Percentiles rank a stretch among this genome's conserved stretches.
Evolutionary conservation across 2,888 invertebrate species (phyloP).

Genomic region (Myopa testacea): DNA sequence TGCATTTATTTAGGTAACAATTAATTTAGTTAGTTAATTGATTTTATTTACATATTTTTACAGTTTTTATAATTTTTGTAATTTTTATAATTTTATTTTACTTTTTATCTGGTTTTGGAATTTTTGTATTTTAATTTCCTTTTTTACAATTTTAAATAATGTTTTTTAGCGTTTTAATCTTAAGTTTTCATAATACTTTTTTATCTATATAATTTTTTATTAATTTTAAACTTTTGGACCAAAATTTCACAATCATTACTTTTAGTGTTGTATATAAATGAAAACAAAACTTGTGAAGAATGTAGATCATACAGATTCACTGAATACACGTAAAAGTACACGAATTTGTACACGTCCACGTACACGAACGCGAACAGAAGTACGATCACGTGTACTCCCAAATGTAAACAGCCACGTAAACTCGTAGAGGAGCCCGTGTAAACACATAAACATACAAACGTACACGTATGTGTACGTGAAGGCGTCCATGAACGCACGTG

Average conservation of each 20-base stretch:
- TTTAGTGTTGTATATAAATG: neutral
- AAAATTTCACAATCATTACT: neutral
- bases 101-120: too few species aligned
- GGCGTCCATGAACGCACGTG: too few species aligned
- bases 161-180: neutral
- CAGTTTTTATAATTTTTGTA: neutral
- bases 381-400: too few species aligned
- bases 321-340: too few species aligned
- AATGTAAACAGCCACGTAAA: too few species aligned
- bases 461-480: too few species aligned
- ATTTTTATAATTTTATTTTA: neutral
- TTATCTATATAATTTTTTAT: neutral
- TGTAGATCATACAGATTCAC: too few species aligned
- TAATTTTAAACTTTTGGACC: slow-evolving; percentile 7
- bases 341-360: too few species aligned
- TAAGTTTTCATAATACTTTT: neutral
- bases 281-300: neutral
- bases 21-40: neutral
- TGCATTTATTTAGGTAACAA: neutral
- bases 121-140: neutral
- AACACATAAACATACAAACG: too few species aligned
- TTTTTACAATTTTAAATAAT: neutral
- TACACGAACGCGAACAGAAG: too few species aligned
- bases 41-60: neutral
- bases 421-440: too few species aligned